Base-by-base conservation (phyloP, 2,113 vertebrate genomes). In the Epinephelus cyanopodus region DNA sequence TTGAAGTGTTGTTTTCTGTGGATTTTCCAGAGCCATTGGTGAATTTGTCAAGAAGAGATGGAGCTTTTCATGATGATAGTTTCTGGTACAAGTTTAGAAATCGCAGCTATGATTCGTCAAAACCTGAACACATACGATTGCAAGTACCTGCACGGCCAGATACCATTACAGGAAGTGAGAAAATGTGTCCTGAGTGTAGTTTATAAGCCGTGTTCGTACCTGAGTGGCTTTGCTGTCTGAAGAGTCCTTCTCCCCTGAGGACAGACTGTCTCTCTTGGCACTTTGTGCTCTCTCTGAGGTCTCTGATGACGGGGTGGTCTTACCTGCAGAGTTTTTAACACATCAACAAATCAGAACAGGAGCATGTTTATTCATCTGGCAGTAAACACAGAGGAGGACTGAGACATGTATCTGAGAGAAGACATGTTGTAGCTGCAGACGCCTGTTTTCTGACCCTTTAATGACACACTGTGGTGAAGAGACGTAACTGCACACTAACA, bases 191-290 rank as follows among this genome's bases (percentile, higher is more conserved):
- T 33, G 27, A 18, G 29, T 3, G 4, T 39, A 1, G 61, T 39
- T 39, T 13, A 25, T 37, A 42, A n/a, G 42, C 17, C 11, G 11
- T 17, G 68, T 74, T 72, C 0, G 14, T 97, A 99, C 98, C 98
- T 98, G 98, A 99, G 97, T 96, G 94, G 95, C 94, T 96, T 97
- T 96, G 75, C 94, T 92, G 92, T 99, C 97, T 86, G 95, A 91
- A 53, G 95, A 91, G 74, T 96, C 92, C 65, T 97, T 97, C 1
- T 96, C 95, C 82, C 96, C 97, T 45, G 95, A 96, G 85, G 96
- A 95, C 92, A 95, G 95, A 72, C 95, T 90, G 87, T 98, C 97
- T 80, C 92, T 96, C 94, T 98, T 98, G 92, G 97, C 96, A 80
- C 92, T 89, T 69, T 63, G 86, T 83, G 96, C 96, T 92, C 96